Conservation (phyloP, 2,113 vertebrate genomes). For the Hymenochirus boettgeri region DNA sequence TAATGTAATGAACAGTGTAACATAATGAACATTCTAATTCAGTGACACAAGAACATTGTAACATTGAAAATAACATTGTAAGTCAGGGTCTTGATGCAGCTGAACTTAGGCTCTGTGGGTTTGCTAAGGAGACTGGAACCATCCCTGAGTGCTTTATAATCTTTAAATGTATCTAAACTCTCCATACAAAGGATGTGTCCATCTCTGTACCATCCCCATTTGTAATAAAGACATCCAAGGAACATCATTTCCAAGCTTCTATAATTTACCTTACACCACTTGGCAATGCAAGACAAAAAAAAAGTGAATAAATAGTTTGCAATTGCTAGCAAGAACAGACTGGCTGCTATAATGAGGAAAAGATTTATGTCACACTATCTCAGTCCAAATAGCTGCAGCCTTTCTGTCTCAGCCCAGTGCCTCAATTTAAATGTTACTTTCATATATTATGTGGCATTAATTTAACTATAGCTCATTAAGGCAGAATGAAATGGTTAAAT, state of each 20-base stretch:
- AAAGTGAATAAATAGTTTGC: constrained; percentile 84
- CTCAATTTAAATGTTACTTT: constrained; percentile 99
- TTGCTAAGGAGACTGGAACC: too few species aligned
- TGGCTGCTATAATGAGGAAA: constrained; percentile 87
- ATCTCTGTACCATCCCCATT: constrained; percentile 47
- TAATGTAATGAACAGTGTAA: too few species aligned
- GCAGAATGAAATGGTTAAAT: constrained; percentile 99
- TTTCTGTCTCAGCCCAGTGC: constrained; percentile 98
- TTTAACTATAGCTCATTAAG: constrained; percentile 99
- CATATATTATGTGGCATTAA: constrained; percentile 99
- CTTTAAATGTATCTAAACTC: too few species aligned
- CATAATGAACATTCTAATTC: too few species aligned
- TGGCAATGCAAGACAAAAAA: constrained; percentile 75
- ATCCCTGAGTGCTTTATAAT: too few species aligned
- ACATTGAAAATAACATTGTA: too few species aligned
- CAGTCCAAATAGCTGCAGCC: constrained; percentile 89
- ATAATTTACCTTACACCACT: constrained; percentile 82
- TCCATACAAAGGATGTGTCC: constrained; percentile 42
- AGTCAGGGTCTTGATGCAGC: too few species aligned
- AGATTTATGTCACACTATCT: constrained; percentile 97
- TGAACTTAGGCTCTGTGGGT: too few species aligned
- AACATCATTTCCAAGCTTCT: constrained; percentile 70
- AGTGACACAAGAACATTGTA: too few species aligned
- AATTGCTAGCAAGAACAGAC: constrained; percentile 75
- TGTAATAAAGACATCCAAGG: constrained; percentile 67